Base-by-base conservation (phyloP, 2,113 vertebrate species). In the Strix aluco region DNA sequence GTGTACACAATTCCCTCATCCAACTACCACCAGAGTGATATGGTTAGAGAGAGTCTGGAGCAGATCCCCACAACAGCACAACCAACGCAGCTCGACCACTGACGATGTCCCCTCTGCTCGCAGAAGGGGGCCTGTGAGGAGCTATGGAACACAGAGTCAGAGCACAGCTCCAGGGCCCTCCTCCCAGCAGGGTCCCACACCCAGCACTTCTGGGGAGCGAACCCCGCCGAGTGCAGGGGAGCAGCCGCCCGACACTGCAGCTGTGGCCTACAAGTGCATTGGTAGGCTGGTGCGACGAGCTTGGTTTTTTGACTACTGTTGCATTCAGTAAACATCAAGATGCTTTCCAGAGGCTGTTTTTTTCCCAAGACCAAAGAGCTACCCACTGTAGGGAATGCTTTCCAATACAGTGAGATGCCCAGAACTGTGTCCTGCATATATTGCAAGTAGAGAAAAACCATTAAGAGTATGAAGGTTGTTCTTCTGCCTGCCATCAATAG, bases 61-160 rank as follows among this genome's bases (percentile, higher is more conserved):
- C 27, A 85, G 47, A 22, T 69, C 2, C 5, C 13, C 5, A 0
- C 25, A 5, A 10, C 0, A 0, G 14, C 23, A 11, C 0, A 1
- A 15, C 14, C 49, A 23, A 0, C 10, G 14, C 11, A 52, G 8
- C 19, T 27, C 0, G 0, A 8, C 16, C 23, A 30, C 2, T 0
- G 0, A 6, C 0, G 0, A 46, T 0, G 0, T 0, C 5, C 11
- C 4, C 2, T 70, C 10, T 1, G 1, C 8, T 6, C 4, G 11
- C 9, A 51, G 80, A 74, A 69, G 11, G 4, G 3, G 3, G 2
- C 5, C 15, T 80, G 13, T 30, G 11, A 11, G 0, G 5, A 51
- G 11, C 10, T 19, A 22, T 13, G 1, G 0, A 27, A 34, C 1
- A 0, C 30, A 69, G 46, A 6, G 4, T 27, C 36, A 34, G 29